These are phyloP conservation scores for Steatocranus sp. DNA, from an alignment of 2,797 vertebrate genomes.

Conservation along the genomic window DNA sequence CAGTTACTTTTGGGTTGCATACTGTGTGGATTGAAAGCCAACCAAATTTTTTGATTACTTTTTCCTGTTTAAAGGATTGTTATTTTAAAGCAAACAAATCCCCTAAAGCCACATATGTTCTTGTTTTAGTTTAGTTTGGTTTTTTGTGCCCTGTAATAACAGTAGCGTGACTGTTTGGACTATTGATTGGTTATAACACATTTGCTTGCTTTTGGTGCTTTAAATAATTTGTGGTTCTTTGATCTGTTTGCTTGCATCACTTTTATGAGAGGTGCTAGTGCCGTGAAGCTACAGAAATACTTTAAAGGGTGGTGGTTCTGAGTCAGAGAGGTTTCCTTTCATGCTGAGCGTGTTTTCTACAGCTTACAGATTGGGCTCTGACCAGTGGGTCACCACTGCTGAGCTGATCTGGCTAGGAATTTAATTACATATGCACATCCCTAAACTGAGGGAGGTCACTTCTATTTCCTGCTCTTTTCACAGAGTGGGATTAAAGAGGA, in stretches of 20 bases:
- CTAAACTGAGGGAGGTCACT: constrained; percentile 2
- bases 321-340: background rate
- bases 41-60: background rate
- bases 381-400: constrained; percentile 2
- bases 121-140: background rate
- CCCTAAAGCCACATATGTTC: background rate
- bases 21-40: background rate
- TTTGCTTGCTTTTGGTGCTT: background rate
- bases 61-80: background rate
- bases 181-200: background rate
- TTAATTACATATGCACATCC: constrained; percentile 52
- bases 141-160: background rate
- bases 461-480: constrained; percentile 45
- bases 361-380: constrained; percentile 12
- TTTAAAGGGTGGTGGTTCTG: background rate
- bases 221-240: background rate
- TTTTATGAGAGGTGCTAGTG: background rate
- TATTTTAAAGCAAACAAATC: background rate
- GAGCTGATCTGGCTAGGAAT: constrained; percentile 35
- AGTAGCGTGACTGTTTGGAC: background rate
- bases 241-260: background rate
- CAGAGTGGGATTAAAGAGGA: constrained; percentile 41
- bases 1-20: background rate
- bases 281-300: background rate
- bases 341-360: background rate